Conservation (phyloP, 1,140 invertebrate genomes). For the Formica selysi region DNA sequence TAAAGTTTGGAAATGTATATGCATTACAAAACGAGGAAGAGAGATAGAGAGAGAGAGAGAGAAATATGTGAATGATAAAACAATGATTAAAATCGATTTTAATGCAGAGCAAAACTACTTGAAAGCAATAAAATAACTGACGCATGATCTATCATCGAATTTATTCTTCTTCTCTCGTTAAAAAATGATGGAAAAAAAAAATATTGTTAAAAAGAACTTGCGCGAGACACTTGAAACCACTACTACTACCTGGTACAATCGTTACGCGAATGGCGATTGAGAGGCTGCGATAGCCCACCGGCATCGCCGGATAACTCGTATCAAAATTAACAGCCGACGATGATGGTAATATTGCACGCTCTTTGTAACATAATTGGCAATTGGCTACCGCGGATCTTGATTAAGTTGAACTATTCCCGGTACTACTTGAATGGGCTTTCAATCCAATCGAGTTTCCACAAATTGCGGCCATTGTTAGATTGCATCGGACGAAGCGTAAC, state of each 20-base stretch:
- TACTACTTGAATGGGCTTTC: slow-evolving; percentile 53
- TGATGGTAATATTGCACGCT: slow-evolving; percentile 68
- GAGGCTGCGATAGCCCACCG: not conserved
- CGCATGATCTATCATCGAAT: not conserved
- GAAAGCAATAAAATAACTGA: not conserved
- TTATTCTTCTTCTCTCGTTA: not conserved
- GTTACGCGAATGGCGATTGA: not conserved
- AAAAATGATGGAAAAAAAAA: not conserved
- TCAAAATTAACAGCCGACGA: slow-evolving; percentile 69
- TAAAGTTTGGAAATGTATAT: not conserved
- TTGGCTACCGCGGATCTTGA: slow-evolving; percentile 66
- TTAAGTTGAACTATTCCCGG: slow-evolving; percentile 66
- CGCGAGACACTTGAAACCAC: slow-evolving; percentile 19
- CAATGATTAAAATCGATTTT: not conserved
- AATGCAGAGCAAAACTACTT: not conserved
- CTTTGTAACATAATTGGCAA: slow-evolving; percentile 73
- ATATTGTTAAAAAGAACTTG: not conserved
- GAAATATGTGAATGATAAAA: not conserved
- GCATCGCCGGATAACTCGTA: slow-evolving; percentile 15
- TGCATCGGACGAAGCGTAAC: slow-evolving; percentile 45
- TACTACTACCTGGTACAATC: not conserved
- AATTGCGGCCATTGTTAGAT: slow-evolving; percentile 63
- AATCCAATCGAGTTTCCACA: slow-evolving; percentile 50
- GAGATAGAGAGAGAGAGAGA: too few relatives aligned
- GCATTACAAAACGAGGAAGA: not conserved